phyloP scores from a whole-genome alignment of 2,797 vertebrate genomes.

The Brachyalestes nurse region DNA sequence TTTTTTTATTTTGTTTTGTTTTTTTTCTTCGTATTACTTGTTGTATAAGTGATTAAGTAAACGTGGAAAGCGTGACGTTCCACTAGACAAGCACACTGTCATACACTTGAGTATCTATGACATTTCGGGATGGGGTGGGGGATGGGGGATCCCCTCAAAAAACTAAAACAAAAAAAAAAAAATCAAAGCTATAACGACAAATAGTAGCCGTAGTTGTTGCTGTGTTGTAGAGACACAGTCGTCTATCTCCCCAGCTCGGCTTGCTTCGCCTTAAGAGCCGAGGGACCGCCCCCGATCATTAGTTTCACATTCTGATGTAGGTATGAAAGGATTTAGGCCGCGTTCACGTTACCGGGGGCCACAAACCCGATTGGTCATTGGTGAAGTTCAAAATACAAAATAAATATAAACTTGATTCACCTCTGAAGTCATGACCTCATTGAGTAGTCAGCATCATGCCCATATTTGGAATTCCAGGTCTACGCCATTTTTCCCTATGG shows the following conservation, averaged over 20 bases:
- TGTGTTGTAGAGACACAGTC: slow-evolving; percentile 27
- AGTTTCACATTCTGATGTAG: slow-evolving; percentile 23
- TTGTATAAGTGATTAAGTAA: slow-evolving; percentile 34
- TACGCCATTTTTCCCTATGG: no score
- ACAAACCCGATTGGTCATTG: not conserved
- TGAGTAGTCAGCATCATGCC: not conserved
- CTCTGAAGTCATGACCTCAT: not conserved
- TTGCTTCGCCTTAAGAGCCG: slow-evolving; percentile 62
- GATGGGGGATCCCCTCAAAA: not conserved
- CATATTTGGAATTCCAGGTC: not conserved
- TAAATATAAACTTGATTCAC: not conserved
- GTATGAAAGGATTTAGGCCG: slow-evolving; percentile 10
- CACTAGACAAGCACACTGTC: slow-evolving; percentile 62
- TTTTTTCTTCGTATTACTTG: slow-evolving; percentile 43
- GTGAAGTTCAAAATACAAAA: no score
- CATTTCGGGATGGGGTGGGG: not conserved
- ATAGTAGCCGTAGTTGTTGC: slow-evolving; percentile 12
- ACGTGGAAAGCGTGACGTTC: slow-evolving; percentile 56
- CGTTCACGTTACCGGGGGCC: not conserved
- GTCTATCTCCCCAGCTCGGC: slow-evolving; percentile 53
- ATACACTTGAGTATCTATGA: slow-evolving; percentile 46
- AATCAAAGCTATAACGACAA: slow-evolving; percentile 52
- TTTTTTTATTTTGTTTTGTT: not conserved
- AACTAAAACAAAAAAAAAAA: not conserved
- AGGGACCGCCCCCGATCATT: slow-evolving; percentile 24